These are phyloP conservation scores for Oriolus oriolus DNA, from an alignment of 2,113 vertebrate species.

Conservation along the genomic window DNA sequence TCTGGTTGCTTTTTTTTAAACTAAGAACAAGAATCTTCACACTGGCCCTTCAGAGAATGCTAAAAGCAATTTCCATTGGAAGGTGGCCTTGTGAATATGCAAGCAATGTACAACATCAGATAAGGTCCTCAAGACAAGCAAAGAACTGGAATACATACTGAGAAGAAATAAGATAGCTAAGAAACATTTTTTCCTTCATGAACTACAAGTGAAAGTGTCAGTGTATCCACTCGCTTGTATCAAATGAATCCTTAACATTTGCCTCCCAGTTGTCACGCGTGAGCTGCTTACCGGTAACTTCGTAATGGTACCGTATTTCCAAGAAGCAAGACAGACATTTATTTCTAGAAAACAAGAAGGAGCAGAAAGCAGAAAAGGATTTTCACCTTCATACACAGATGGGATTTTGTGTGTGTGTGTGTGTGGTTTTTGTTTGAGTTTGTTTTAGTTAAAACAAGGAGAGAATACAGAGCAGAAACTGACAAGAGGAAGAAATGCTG, in stretches of 20 bases:
- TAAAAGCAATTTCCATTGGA: neutral
- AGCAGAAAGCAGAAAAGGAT: neutral
- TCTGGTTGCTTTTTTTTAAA: neutral
- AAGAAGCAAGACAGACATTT: neutral
- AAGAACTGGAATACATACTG: neutral
- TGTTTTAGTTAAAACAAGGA: neutral
- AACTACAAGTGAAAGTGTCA: neutral
- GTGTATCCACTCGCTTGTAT: neutral
- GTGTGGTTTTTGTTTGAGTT: neutral
- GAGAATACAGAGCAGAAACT: neutral
- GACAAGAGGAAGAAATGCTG: neutral
- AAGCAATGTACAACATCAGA: neutral
- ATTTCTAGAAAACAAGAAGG: neutral
- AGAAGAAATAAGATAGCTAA: neutral
- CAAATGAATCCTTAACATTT: slow-evolving; percentile 1
- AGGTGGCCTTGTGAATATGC: neutral
- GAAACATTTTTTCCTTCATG: neutral
- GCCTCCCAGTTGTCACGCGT: neutral
- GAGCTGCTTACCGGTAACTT: neutral
- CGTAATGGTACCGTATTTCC: neutral
- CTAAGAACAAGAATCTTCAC: neutral
- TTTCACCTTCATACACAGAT: neutral
- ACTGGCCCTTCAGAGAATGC: neutral
- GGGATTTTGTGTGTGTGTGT: neutral
- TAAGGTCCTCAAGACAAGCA: neutral